Conservation (phyloP, 1,140 invertebrate species). For the Diachasmimorpha longicaudata region DNA sequence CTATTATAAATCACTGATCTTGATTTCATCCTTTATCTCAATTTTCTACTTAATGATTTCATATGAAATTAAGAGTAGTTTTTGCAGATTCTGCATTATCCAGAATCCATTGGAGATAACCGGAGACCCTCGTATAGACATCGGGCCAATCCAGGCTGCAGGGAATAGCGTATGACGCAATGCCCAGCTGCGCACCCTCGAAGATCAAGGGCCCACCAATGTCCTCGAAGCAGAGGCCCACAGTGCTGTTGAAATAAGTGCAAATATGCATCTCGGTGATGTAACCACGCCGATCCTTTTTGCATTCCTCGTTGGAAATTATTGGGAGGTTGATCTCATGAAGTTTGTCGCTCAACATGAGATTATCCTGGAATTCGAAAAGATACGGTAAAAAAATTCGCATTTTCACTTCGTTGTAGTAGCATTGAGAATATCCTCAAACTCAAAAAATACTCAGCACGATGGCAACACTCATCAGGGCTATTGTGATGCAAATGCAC, state of each 20-base stretch:
- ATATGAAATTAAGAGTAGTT: background rate
- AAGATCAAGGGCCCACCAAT: slow-evolving; percentile 25
- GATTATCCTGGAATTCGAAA: background rate
- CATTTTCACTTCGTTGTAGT: background rate
- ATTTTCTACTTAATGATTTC: no score
- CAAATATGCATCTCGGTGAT: slow-evolving; percentile 25
- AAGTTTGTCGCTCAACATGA: slow-evolving; percentile 33
- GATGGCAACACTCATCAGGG: no score
- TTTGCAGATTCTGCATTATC: background rate
- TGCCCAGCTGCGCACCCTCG: slow-evolving; percentile 6
- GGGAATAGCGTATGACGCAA: slow-evolving; percentile 27
- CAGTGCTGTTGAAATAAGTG: slow-evolving; percentile 13
- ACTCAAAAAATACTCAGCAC: no score
- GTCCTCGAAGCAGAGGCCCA: slow-evolving; percentile 28
- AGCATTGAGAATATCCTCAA: background rate
- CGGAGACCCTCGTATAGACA: slow-evolving; percentile 29
- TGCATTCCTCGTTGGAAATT: slow-evolving; percentile 12
- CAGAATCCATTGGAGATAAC: background rate
- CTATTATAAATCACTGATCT: background rate
- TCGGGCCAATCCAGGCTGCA: slow-evolving; percentile 32
- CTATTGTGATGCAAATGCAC: no score
- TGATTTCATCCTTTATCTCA: background rate
- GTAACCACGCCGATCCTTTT: background rate
- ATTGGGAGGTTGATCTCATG: slow-evolving; percentile 23
- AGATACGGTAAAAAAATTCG: background rate